These are phyloP conservation scores for Cotesia glomerata DNA, from an alignment of 1,140 invertebrate species.

Conservation along the genomic window DNA sequence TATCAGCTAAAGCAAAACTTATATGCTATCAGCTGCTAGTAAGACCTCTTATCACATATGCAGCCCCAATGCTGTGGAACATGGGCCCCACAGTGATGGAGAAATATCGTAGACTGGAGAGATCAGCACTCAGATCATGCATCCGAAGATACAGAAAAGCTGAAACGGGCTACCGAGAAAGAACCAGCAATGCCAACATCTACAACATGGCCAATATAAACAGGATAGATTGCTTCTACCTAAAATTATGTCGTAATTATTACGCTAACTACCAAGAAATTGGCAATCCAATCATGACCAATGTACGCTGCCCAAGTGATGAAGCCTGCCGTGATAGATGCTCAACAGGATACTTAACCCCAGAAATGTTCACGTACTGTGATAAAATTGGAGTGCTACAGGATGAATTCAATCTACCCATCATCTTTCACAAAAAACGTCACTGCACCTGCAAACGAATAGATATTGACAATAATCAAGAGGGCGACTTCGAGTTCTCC, in stretches of 20 bases:
- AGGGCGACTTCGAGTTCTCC: neutral
- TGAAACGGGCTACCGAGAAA: neutral
- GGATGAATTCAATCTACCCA: neutral
- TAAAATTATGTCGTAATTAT: conserved; percentile 25
- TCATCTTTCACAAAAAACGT: neutral
- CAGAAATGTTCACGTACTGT: neutral
- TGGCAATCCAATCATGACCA: neutral
- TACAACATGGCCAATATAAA: conserved; percentile 1
- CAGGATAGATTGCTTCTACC: neutral
- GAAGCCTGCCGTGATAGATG: neutral
- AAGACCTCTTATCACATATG: conserved; percentile 33
- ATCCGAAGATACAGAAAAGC: neutral
- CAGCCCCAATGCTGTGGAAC: conserved; percentile 14
- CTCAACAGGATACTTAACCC: neutral
- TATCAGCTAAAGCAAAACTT: conserved; percentile 11
- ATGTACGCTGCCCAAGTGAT: neutral
- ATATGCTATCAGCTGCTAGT: conserved; percentile 32
- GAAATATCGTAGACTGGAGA: conserved; percentile 18
- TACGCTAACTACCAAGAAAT: neutral
- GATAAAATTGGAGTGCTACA: neutral
- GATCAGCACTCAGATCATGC: neutral
- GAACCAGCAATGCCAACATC: neutral
- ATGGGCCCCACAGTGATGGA: neutral
- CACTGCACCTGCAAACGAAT: neutral
- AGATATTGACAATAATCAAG: neutral